Evolutionary conservation across 2,113 vertebrate species (phyloP), one percentile per base, ranked within the genome.

Genomic region (Pelmatolapia mariae): DNA sequence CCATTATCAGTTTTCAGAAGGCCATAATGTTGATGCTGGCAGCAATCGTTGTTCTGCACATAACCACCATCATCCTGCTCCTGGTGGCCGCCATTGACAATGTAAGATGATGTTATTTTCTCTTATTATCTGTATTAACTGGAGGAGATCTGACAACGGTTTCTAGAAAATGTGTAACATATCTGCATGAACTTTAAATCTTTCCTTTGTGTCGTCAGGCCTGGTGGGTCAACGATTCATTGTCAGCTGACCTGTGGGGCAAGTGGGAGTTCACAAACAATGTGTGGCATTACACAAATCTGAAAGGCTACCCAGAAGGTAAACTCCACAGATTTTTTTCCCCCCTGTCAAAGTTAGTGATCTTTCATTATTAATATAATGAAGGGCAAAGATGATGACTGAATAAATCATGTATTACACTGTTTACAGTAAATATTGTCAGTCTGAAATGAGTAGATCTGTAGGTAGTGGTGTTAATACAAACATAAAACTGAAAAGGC

Each of bases 61-160:
- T 97, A 24, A 94, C 95, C 19, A 86, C 95, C 82, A 94, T 97
- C 89, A 94, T 97, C 93, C 93, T 97, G 87, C 96, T 97, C 11
- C 94, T 97, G 90, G 95, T 96, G 89, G 96, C 96, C 80, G 94
- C 95, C 73, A 96, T 97, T 29, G 96, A 97, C 89, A 97, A 96
- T 94, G 97, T 97, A 82, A 96, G 96, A 94, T 50, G 12, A 3
- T 68, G 63, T 68, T 22, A 1, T 45, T 59, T 52, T n/a, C 8
- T 50, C 18, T 50, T 24, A 2, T 47, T n/a, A 80, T 47, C 33
- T 45, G 29, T 24, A 47, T 31, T 5, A 76, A 13, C 8, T 52
- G 82, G 33, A 12, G 71, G 24, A 57, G 16, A 85, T 43, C 29
- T 47, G 24, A 11, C 12, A 10, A 36, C 43, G 6, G 22, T 31